Conservation (phyloP, 1,140 invertebrate species). For the Anoplophora glabripennis region DNA sequence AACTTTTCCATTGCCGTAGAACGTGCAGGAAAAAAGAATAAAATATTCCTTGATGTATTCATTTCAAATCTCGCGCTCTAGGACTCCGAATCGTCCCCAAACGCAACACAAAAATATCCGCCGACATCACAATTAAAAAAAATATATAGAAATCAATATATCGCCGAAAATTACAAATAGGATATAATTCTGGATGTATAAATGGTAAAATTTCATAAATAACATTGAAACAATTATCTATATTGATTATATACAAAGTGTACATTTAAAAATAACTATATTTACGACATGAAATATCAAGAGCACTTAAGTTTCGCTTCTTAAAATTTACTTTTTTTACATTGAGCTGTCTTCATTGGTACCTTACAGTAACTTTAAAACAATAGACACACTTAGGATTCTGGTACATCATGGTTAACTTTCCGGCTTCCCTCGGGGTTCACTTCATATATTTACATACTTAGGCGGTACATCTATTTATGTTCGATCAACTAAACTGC, state of each 20-base stretch:
- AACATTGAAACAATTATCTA: conserved; percentile 46
- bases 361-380: conserved; percentile 26
- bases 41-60: too few relatives aligned
- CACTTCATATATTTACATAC: conserved; percentile 8
- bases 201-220: conserved; percentile 40
- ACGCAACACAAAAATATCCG: too few relatives aligned
- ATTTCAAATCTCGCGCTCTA: too few relatives aligned
- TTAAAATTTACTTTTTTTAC: conserved; percentile 41
- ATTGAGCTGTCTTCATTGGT: conserved; percentile 43
- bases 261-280: conserved; percentile 51
- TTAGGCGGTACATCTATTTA: conserved; percentile 7
- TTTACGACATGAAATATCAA: conserved; percentile 50
- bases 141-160: conserved; percentile 16
- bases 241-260: conserved; percentile 48
- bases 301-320: conserved; percentile 50
- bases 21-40: too few relatives aligned
- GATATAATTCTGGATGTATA: conserved; percentile 22
- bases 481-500: background rate
- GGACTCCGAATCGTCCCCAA: too few relatives aligned
- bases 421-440: background rate
- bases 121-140: conserved; percentile 1
- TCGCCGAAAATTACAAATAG: conserved; percentile 15
- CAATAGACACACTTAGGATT: conserved; percentile 31
- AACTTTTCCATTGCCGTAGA: too few relatives aligned
- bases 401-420: conserved; percentile 39